Percentiles rank a stretch among this genome's conserved stretches.
phyloP scores from a whole-genome alignment of 1,140 invertebrate species.

The Drosophila parvula region DNA sequence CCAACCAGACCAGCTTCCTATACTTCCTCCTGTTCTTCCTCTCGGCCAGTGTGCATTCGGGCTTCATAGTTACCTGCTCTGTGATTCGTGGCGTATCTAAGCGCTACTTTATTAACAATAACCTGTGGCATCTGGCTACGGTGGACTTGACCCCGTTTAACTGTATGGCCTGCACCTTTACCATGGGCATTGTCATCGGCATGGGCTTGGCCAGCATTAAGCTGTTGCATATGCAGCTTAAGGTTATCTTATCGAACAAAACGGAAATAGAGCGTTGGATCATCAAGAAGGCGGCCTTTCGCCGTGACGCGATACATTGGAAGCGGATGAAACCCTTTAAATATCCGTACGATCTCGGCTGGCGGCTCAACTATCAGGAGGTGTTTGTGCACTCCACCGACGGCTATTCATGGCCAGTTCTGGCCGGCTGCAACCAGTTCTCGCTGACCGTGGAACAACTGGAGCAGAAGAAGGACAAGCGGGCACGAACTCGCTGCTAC shows the following conservation, averaged over 20 bases:
- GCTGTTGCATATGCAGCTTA: constrained; percentile 93
- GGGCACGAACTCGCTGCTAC: constrained; percentile 89
- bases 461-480: constrained; percentile 94
- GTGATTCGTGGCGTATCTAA: constrained; percentile 87
- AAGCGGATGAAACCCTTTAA: constrained; percentile 86
- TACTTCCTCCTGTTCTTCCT: constrained; percentile 95
- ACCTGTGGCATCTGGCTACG: constrained; percentile 85
- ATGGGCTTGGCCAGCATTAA: constrained; percentile 95
- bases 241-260: constrained; percentile 92
- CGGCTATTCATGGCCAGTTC: constrained; percentile 94
- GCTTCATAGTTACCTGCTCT: constrained; percentile 89
- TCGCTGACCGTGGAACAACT: constrained; percentile 95
- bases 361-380: constrained; percentile 85
- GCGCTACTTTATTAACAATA: constrained; percentile 71
- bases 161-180: constrained; percentile 87
- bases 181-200: constrained; percentile 93
- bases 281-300: constrained; percentile 90
- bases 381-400: constrained; percentile 88
- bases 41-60: constrained; percentile 92
- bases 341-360: constrained; percentile 95
- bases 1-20: constrained; percentile 95
- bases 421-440: constrained; percentile 92
- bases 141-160: constrained; percentile 88
- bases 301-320: constrained; percentile 85
- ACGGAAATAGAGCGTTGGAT: constrained; percentile 99